These are phyloP conservation scores for Drosophila birchii DNA, from an alignment of 2,888 invertebrate genomes.

Conservation along the genomic window DNA sequence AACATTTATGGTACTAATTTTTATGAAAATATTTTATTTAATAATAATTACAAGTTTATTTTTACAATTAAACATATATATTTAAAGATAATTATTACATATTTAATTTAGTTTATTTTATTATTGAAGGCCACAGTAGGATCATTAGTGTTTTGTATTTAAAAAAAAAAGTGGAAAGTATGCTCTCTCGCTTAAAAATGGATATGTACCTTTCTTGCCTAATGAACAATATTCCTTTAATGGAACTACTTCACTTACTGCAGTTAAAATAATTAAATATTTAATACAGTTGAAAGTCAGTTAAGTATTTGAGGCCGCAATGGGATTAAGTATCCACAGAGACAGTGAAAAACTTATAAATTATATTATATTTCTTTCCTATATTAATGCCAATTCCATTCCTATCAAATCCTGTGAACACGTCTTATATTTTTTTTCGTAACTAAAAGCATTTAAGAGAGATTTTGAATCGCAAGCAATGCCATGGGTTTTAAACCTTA, in stretches of 20 bases:
- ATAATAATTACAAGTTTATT: neutral
- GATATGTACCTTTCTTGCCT: neutral
- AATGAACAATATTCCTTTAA: neutral
- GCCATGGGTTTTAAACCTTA: neutral
- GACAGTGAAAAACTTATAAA: neutral
- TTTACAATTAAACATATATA: neutral
- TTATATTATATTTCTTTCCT: neutral
- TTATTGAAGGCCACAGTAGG: conserved; percentile 4
- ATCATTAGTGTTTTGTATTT: neutral
- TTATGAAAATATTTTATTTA: neutral
- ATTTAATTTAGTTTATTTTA: neutral
- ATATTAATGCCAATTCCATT: neutral
- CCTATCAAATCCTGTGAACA: neutral
- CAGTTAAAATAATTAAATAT: neutral
- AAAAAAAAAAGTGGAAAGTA: neutral
- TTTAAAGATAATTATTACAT: neutral
- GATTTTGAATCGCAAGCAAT: neutral
- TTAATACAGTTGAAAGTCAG: neutral
- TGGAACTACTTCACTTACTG: neutral
- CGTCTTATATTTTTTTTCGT: neutral
- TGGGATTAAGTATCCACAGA: neutral
- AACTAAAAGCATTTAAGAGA: too few species aligned
- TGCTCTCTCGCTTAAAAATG: too few species aligned
- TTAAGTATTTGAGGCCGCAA: conserved; percentile 2
- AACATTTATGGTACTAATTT: too few species aligned